Base-by-base conservation (phyloP, 1,140 invertebrate genomes). In the Delia radicum region DNA sequence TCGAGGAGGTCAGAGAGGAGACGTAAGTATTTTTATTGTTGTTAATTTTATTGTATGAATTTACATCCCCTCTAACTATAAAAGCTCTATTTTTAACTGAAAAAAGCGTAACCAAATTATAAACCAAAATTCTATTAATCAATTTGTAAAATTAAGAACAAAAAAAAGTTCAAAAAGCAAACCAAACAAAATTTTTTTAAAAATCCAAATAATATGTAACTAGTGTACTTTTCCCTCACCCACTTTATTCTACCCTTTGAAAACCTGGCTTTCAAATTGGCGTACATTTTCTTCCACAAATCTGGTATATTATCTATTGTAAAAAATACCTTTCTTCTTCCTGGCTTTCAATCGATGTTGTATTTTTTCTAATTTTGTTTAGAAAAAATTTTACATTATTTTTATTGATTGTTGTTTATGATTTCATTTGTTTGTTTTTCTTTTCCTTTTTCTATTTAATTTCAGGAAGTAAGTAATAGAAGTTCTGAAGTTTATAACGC, bases 1-100 rank as follows among this genome's bases (percentile, higher is more conserved):
- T 89, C 88, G 90, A 92, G 90, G 83, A 85, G 79, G 82, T 81
- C 82, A 88, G 90, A 84, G 88, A 88, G 85, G 90, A 91, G 87
- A 90, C 90, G 91, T 92, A 90, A 91, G 91, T 91, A 84, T 67
- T 21, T 55, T n/a, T 55, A 7, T 24, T 18, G 31, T 55, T 55
- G 5, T 55, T 4, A 55, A 24, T 55, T 55, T 42, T 42, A 3
- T 5, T 42, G n/a, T n/a, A n/a, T 42, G 1, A 15, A 8, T 5
- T 42, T 42, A 33, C 33, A 2, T 33, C 13, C 13, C 33, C 13
- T n/a, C n/a, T 33, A 33, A 33, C 37, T 42, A 42, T 42, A 3
- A 37, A 42, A 42, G 10, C 37, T 42, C 0, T 42, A 3, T 42
- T 42, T 42, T 42, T 42, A 42, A 42, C 37, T 15, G 10, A 42